Evolutionary conservation across 2,888 invertebrate species (phyloP).

Genomic region (Orthonychiurus folsomi): DNA sequence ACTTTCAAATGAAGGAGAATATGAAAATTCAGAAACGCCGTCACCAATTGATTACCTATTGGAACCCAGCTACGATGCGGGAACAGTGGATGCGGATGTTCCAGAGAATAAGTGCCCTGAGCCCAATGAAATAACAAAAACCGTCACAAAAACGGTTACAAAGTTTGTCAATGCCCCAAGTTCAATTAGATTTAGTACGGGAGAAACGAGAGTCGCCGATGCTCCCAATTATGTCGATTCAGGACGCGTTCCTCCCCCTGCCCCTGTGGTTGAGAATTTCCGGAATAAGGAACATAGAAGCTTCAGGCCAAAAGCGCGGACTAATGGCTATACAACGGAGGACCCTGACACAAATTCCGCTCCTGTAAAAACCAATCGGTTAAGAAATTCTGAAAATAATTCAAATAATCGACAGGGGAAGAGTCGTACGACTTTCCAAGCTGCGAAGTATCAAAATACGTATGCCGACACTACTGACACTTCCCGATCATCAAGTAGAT

Average conservation of each 20-base stretch:
- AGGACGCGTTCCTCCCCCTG: not conserved
- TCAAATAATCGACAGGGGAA: not conserved
- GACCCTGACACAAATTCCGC: no score
- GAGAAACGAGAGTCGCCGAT: not conserved
- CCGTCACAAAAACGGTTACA: not conserved
- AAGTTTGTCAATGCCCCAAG: not conserved
- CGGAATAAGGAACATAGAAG: no score
- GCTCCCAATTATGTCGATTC: not conserved
- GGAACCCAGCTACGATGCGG: not conserved
- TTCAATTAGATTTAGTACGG: not conserved
- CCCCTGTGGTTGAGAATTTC: not conserved
- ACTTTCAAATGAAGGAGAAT: not conserved
- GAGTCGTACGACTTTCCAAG: no score
- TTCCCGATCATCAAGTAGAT: no score
- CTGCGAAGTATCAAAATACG: no score
- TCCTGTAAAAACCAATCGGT: no score
- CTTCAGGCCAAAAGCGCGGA: no score
- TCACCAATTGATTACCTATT: not conserved
- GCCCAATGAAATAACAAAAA: not conserved
- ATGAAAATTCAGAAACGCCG: not conserved
- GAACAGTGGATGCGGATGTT: not conserved
- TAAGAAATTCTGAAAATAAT: not conserved
- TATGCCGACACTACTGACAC: no score
- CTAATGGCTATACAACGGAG: no score
- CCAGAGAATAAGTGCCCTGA: not conserved